Conservation (phyloP, 92 coral and sea anemone genomes). For the Epizoanthus stellaris region DNA sequence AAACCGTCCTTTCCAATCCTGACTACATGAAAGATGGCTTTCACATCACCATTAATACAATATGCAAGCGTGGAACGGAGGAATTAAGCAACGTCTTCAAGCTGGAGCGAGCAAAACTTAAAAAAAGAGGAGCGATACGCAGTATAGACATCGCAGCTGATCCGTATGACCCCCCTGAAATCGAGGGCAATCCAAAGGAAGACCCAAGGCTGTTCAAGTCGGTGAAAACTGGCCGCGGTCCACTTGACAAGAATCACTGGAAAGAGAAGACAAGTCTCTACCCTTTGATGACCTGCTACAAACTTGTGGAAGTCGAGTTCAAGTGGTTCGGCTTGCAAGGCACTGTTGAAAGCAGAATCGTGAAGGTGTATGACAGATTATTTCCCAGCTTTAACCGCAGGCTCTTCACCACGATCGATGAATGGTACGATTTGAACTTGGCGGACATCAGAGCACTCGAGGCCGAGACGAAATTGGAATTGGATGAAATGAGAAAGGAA, state of each 20-base stretch:
- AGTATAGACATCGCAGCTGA: conserved; percentile 70
- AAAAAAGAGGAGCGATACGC: conserved; percentile 52
- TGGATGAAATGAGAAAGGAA: conserved; percentile 62
- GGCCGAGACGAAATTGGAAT: conserved; percentile 76
- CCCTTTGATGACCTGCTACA: conserved; percentile 93
- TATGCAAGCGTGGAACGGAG: conserved; percentile 70
- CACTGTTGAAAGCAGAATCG: conserved; percentile 60
- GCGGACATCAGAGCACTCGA: conserved; percentile 82
- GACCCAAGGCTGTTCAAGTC: conserved; percentile 77
- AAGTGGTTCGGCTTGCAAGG: conserved; percentile 87
- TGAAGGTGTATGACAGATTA: conserved; percentile 61
- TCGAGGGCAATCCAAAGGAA: conserved; percentile 71
- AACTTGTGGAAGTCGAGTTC: conserved; percentile 80
- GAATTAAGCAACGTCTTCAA: conserved; percentile 70
- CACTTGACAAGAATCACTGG: conserved; percentile 68
- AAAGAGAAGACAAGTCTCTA: conserved; percentile 53
- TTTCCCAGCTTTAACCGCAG: conserved; percentile 90
- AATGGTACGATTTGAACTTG: conserved; percentile 88
- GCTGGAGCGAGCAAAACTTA: conserved; percentile 37
- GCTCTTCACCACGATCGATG: conserved; percentile 89
- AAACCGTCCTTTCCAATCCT: conserved; percentile 77
- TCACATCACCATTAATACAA: conserved; percentile 71
- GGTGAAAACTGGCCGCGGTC: conserved; percentile 81
- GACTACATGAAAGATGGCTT: conserved; percentile 81
- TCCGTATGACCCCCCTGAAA: conserved; percentile 15